phyloP scores from a whole-genome alignment of 2,888 invertebrate species.

The Cyclophora punctaria region DNA sequence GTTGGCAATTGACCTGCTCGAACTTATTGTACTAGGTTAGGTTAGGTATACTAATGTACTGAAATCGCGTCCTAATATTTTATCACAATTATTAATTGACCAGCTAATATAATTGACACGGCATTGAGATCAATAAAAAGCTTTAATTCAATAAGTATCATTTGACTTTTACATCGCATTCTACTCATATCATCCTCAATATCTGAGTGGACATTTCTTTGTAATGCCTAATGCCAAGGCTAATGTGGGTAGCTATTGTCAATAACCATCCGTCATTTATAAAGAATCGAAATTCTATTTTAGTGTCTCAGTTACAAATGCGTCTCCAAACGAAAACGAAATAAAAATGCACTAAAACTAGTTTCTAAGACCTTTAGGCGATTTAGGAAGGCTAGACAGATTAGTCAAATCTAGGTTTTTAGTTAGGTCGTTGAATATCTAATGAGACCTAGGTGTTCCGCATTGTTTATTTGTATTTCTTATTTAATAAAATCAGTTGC shows the following conservation, averaged over 20 bases:
- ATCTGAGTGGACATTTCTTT: constrained; percentile 57
- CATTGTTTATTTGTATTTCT: too few species aligned
- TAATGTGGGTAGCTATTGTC: constrained; percentile 61
- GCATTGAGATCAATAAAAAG: too few species aligned
- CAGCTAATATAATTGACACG: too few species aligned
- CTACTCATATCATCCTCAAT: constrained; percentile 51
- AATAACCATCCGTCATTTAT: constrained; percentile 54
- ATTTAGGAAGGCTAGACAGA: constrained; percentile 1
- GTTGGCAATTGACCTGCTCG: too few species aligned
- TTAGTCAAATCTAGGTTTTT: constrained; percentile 1
- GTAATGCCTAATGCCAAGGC: constrained; percentile 73
- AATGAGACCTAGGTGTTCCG: background rate
- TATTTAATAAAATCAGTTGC: too few species aligned
- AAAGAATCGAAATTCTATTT: constrained; percentile 35
- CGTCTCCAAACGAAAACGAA: constrained; percentile 10
- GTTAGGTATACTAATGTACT: too few species aligned
- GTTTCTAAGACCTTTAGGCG: constrained; percentile 9
- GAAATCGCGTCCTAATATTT: too few species aligned
- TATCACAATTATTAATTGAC: too few species aligned
- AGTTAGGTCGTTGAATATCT: too few species aligned
- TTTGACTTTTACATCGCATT: too few species aligned
- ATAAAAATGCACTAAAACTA: constrained; percentile 9
- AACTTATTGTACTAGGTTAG: too few species aligned
- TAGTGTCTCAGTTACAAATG: constrained; percentile 37
- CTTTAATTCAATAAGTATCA: too few species aligned